Base-by-base conservation (phyloP, 2,888 invertebrate species). In the Mystacides longicornis region DNA sequence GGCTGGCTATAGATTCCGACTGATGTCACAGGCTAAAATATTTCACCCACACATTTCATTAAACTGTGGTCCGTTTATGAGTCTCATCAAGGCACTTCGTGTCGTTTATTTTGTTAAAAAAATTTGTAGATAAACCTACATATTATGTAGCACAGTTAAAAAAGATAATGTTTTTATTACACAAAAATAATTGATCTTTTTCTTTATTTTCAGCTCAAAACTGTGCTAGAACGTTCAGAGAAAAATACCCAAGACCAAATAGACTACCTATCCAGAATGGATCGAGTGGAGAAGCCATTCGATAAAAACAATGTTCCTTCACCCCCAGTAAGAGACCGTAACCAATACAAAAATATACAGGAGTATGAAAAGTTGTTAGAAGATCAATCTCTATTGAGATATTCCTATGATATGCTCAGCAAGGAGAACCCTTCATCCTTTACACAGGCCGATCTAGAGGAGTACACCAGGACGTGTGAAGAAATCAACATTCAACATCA, bases 371-470 rank as follows among this genome's bases (percentile, higher is more conserved):
- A 47, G 37, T 45, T 53, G 16, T 51, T 56, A 9, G 52, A 56
- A 43, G 50, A 56, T 16, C 52, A 53, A 45, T 42, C 53, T 19
- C 31, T 57, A 46, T 45, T 56, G 21, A 53, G 51, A 60, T 65
- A 70, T 52, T 57, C 57, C 19, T 57, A 54, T 27, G 33, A 51
- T 43, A 45, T 51, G 19, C 50, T 57, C 22, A 52, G 49, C 51
- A 63, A 62, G 54, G 56, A 52, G 52, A 23, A 55, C 20, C 42
- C 55, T n/a, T 42, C 57, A 19, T 55, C 67, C 27, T 69, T 81
- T 60, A 85, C 83, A 46, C 83, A 85, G 67, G 83, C 83, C 49
- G 86, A 86, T 65, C 74, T 86, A 58, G 86, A 86, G 67, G 82
- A 85, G 64, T 86, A 86, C 66, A 82, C 82, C 62, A 78, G 82